phyloP scores from a whole-genome alignment of 2,113 vertebrate species.

The Hylia prasina region DNA sequence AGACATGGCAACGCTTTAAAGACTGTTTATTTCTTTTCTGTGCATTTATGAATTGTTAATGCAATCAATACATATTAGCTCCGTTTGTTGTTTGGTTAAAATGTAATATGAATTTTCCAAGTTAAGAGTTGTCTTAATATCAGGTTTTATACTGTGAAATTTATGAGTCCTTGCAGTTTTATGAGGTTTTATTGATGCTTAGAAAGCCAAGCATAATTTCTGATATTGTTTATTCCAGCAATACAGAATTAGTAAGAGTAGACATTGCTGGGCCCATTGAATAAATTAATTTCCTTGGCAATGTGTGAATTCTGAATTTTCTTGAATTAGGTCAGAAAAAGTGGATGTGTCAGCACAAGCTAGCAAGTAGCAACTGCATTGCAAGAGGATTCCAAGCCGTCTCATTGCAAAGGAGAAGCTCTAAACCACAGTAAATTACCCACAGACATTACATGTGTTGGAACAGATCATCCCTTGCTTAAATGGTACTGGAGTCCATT shows the following conservation, averaged over 20 bases:
- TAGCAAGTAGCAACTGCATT: not conserved
- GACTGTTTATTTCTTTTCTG: slow-evolving; percentile 18
- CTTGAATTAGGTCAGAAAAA: slow-evolving; percentile 30
- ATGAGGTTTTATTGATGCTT: slow-evolving; percentile 29
- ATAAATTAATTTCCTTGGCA: slow-evolving; percentile 45
- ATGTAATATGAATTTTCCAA: slow-evolving; percentile 6
- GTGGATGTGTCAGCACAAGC: slow-evolving; percentile 25
- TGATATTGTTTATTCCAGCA: slow-evolving; percentile 34
- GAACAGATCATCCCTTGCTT: not conserved
- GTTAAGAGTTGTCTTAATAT: not conserved
- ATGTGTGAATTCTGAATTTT: slow-evolving; percentile 20
- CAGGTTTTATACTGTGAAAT: not conserved
- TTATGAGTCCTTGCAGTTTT: slow-evolving; percentile 19
- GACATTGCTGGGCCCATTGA: slow-evolving; percentile 8
- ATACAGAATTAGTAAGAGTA: slow-evolving; percentile 23
- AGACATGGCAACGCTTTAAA: not conserved
- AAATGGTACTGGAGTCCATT: not conserved
- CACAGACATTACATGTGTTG: not conserved
- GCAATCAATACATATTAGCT: slow-evolving; percentile 36
- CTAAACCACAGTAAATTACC: not conserved
- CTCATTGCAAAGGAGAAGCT: not conserved
- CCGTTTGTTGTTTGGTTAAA: slow-evolving; percentile 29
- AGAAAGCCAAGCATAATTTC: slow-evolving; percentile 20
- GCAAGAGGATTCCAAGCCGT: slow-evolving; percentile 6
- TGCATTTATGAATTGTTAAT: slow-evolving; percentile 62